Percentiles rank a stretch among this genome's conserved stretches.
Evolutionary conservation across 2,888 invertebrate genomes (phyloP).

Genomic region (Nomada ferruginata): DNA sequence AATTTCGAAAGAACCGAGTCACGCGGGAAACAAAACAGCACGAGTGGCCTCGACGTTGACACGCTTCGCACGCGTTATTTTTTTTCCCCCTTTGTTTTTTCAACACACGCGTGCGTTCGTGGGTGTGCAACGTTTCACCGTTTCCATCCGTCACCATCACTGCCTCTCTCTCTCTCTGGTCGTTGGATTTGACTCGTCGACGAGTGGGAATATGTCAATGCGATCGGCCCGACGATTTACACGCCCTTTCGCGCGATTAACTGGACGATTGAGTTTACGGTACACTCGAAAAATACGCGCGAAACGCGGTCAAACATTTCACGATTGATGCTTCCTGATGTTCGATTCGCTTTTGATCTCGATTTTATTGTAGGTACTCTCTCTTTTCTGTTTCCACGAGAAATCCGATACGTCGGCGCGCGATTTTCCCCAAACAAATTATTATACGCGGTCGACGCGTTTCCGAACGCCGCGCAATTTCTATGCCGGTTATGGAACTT

Average conservation of each 20-base stretch:
- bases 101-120: not conserved
- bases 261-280: constrained; percentile 46
- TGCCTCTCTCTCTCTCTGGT: not conserved
- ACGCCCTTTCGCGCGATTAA: constrained; percentile 43
- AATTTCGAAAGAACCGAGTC: constrained; percentile 11
- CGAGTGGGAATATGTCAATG: not conserved
- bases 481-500: too few relatives aligned
- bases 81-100: not conserved
- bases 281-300: constrained; percentile 43
- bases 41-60: constrained; percentile 1
- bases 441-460: not conserved
- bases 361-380: not conserved
- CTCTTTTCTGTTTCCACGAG: not conserved
- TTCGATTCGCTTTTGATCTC: constrained; percentile 18
- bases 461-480: too few relatives aligned
- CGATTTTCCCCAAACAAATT: constrained; percentile 2
- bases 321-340: constrained; percentile 37
- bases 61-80: not conserved
- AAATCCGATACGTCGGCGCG: not conserved
- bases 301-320: constrained; percentile 48
- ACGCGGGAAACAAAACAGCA: constrained; percentile 6
- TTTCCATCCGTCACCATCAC: too few relatives aligned
- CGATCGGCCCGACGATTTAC: constrained; percentile 37
- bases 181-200: not conserved
- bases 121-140: too few relatives aligned